phyloP scores from a whole-genome alignment of 2,113 vertebrate species.

The Pseudolaguvia tuberculata region DNA sequence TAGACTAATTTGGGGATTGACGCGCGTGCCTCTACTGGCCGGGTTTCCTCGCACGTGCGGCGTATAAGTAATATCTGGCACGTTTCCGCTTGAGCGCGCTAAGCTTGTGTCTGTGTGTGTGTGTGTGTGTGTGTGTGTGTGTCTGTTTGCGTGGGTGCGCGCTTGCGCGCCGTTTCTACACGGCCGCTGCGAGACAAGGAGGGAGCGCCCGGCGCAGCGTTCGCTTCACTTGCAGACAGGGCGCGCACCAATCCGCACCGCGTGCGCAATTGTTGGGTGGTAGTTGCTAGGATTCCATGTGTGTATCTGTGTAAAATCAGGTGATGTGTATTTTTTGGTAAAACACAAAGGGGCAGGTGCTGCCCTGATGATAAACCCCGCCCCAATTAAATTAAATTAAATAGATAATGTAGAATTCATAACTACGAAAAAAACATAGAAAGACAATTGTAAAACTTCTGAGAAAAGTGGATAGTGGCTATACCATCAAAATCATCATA shows the following conservation, averaged over 20 bases:
- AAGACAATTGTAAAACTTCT: too few relatives aligned
- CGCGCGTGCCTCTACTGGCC: neutral
- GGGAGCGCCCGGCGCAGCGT: neutral
- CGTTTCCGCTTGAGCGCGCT: neutral
- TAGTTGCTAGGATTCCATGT: neutral
- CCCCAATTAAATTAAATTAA: neutral
- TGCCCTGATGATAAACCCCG: neutral
- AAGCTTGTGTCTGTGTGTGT: neutral
- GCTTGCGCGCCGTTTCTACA: constrained; percentile 5
- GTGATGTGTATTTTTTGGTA: neutral
- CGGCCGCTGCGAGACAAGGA: constrained; percentile 3
- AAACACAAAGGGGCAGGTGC: neutral
- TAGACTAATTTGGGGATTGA: neutral
- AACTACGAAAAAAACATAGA: too few relatives aligned
- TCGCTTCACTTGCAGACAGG: neutral
- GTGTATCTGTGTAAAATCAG: neutral
- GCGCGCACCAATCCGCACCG: neutral
- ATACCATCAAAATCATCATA: too few relatives aligned
- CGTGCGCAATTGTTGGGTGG: neutral
- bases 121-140: neutral
- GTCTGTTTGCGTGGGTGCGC: too few relatives aligned
- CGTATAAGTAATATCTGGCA: constrained; percentile 5
- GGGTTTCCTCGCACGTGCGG: constrained; percentile 2
- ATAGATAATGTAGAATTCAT: too few relatives aligned
- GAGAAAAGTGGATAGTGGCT: too few relatives aligned